Conservation (phyloP, 2,113 vertebrate species). For the Reinhardtius hippoglossoides region DNA sequence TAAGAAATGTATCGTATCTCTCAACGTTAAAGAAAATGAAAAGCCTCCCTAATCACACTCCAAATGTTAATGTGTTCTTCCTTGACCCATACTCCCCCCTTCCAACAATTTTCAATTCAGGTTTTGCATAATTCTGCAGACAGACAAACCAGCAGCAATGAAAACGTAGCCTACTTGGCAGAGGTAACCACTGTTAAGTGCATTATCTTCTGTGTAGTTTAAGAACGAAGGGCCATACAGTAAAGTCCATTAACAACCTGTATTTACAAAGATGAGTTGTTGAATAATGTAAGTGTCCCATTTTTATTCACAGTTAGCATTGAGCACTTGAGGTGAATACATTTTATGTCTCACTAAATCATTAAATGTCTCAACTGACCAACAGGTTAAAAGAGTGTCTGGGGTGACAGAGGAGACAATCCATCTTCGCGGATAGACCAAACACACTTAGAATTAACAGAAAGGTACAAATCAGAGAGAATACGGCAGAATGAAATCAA, state of each 20-base stretch:
- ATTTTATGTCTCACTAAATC: background rate
- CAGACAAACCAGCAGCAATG: no score
- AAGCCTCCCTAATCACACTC: no score
- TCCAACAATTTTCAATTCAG: no score
- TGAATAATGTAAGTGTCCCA: background rate
- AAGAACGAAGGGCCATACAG: no score
- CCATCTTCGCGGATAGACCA: slow-evolving; percentile 85
- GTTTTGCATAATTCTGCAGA: no score
- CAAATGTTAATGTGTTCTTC: no score
- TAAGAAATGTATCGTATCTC: no score
- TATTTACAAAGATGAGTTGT: background rate
- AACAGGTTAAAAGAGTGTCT: slow-evolving; percentile 31
- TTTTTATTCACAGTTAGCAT: background rate
- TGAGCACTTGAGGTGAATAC: slow-evolving; percentile 1
- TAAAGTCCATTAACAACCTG: background rate
- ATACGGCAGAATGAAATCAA: slow-evolving; percentile 32
- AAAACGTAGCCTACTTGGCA: no score
- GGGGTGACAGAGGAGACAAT: slow-evolving; percentile 86
- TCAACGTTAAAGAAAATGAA: no score
- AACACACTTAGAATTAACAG: slow-evolving; percentile 67
- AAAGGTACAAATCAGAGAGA: slow-evolving; percentile 10
- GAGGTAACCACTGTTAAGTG: no score
- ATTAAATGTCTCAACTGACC: slow-evolving; percentile 80
- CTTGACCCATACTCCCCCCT: no score
- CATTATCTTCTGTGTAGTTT: no score